Evolutionary conservation across 2,888 invertebrate genomes (phyloP).

Genomic region (Dryomyza anilis): DNA sequence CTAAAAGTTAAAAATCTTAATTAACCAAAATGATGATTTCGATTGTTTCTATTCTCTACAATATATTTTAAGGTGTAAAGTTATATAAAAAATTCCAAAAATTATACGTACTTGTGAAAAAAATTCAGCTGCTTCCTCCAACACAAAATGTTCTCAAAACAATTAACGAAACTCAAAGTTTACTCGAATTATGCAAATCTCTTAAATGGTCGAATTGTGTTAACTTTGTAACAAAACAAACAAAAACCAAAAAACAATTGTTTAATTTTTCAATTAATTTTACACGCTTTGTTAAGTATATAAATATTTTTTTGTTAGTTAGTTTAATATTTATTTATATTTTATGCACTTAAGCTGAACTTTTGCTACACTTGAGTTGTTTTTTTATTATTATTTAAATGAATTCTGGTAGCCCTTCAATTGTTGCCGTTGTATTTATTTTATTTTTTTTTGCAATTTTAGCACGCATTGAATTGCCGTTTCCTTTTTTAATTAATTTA

Average conservation of each 20-base stretch:
- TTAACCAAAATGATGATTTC: too few species aligned
- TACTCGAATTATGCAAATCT: background rate
- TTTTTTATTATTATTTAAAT: too few species aligned
- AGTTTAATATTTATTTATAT: background rate
- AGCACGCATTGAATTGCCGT: too few species aligned
- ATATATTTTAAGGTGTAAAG: too few species aligned
- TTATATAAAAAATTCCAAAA: too few species aligned
- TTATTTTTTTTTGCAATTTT: background rate
- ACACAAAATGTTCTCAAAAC: background rate
- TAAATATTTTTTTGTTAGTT: background rate
- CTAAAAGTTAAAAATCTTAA: too few species aligned
- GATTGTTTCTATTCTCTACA: too few species aligned
- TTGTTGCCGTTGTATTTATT: background rate
- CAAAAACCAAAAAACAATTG: background rate
- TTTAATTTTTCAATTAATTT: conserved; percentile 16
- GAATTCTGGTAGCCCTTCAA: too few species aligned
- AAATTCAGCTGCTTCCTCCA: background rate
- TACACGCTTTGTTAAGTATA: conserved; percentile 13
- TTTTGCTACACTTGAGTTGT: too few species aligned
- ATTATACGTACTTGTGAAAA: background rate
- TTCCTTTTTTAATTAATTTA: background rate
- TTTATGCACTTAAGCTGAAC: too few species aligned
- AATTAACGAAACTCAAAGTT: background rate
- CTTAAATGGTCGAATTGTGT: background rate
- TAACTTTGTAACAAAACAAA: background rate